Percentiles rank a stretch among this genome's conserved stretches.
These are phyloP conservation scores for Dunckerocampus dactyliophorus DNA, from an alignment of 2,113 vertebrate genomes.

Conservation along the genomic window DNA sequence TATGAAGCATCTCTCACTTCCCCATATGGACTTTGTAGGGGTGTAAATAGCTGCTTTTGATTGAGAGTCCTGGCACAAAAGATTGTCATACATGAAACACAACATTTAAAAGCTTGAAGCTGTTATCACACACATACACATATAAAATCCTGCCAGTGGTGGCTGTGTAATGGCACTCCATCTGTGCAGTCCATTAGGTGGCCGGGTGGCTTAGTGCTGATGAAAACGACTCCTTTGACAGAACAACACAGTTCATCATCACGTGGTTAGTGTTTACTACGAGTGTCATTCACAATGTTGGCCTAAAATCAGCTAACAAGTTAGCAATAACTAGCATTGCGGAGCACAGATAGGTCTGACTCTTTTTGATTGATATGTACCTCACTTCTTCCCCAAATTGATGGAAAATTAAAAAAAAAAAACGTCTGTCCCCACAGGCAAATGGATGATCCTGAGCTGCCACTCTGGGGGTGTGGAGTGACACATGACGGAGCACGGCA, in stretches of 20 bases:
- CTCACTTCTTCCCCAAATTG: background rate
- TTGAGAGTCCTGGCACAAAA: background rate
- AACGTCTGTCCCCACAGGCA: slow-evolving; percentile 22
- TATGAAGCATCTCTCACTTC: no score
- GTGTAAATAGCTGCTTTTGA: slow-evolving; percentile 1
- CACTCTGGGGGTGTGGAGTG: slow-evolving; percentile 44
- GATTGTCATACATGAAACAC: background rate
- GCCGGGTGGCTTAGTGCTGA: slow-evolving; percentile 22
- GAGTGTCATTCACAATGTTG: background rate
- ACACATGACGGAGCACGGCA: slow-evolving; percentile 34
- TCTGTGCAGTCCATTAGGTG: slow-evolving; percentile 28
- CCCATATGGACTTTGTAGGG: background rate
- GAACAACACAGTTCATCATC: slow-evolving; percentile 4
- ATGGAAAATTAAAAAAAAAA: background rate
- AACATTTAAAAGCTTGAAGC: background rate
- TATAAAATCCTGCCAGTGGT: background rate
- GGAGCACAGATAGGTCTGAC: slow-evolving; percentile 16
- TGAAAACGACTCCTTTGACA: slow-evolving; percentile 18
- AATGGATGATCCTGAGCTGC: slow-evolving; percentile 38
- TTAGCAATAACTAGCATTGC: no score
- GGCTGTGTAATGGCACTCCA: slow-evolving; percentile 14
- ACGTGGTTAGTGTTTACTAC: background rate
- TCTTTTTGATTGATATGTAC: background rate
- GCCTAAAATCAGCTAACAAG: no score
- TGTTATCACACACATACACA: background rate